Conservation (phyloP, 2,113 vertebrate species). For the Lepisosteus oculatus region DNA sequence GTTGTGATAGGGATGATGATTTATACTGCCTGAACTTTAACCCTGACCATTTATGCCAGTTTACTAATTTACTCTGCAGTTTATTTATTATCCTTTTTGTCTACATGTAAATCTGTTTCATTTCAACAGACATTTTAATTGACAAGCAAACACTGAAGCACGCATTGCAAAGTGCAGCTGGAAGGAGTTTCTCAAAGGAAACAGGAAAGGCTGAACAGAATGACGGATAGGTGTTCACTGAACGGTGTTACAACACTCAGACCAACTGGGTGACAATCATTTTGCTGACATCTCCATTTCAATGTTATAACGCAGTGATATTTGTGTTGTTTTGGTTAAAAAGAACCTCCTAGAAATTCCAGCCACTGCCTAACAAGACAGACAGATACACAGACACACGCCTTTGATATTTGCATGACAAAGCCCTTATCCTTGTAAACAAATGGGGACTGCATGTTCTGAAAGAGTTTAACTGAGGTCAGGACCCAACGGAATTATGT, state of each 20-base stretch:
- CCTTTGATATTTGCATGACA: constrained; percentile 42
- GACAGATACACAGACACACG: constrained; percentile 9
- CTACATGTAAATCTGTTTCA: constrained; percentile 26
- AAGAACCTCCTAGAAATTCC: too few species aligned
- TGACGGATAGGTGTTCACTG: not conserved
- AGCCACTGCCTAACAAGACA: not conserved
- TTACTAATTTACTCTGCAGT: constrained; percentile 23
- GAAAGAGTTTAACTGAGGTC: constrained; percentile 37
- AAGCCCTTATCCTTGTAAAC: constrained; percentile 24
- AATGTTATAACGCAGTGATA: not conserved
- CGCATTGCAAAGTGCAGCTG: constrained; percentile 2
- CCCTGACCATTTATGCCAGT: constrained; percentile 35
- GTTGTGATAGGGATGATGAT: constrained; percentile 12
- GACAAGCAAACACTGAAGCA: constrained; percentile 21
- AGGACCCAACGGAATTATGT: constrained; percentile 29
- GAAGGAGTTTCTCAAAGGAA: not conserved
- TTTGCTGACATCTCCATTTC: constrained; percentile 2
- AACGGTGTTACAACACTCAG: not conserved
- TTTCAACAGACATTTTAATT: constrained; percentile 35
- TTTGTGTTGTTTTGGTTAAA: too few species aligned
- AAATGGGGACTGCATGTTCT: constrained; percentile 30
- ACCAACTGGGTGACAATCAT: not conserved
- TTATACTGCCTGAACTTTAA: constrained; percentile 45
- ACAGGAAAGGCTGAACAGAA: not conserved
- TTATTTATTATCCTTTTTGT: constrained; percentile 24